Percentiles rank a stretch among this genome's conserved stretches.
Evolutionary conservation across 2,888 invertebrate genomes (phyloP).

Genomic region (Orchesellides sinensis): DNA sequence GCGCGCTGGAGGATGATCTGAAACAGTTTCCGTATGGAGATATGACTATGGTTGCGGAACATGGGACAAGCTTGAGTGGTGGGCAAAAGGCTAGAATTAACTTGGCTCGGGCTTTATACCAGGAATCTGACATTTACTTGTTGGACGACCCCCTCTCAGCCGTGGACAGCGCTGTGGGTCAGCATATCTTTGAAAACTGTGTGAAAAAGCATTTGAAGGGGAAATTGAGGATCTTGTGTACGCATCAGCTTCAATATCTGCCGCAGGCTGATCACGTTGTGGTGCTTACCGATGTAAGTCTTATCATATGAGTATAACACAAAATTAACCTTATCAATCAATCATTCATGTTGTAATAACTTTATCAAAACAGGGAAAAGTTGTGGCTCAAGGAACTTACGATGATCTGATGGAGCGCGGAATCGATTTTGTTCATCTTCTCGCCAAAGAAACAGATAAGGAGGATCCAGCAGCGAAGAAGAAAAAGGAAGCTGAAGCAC

Average conservation of each 20-base stretch:
- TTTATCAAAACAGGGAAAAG: slow-evolving; percentile 78
- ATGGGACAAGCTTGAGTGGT: slow-evolving; percentile 79
- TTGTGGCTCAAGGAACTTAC: slow-evolving; percentile 82
- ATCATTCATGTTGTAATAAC: slow-evolving; percentile 69
- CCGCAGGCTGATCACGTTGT: slow-evolving; percentile 72
- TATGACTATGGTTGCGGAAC: slow-evolving; percentile 79
- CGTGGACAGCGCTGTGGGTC: slow-evolving; percentile 90
- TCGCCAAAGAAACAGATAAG: slow-evolving; percentile 72
- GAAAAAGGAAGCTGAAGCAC: slow-evolving; percentile 73
- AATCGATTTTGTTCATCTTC: slow-evolving; percentile 76
- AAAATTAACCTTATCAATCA: not conserved
- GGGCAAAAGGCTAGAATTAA: slow-evolving; percentile 79
- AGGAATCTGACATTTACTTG: slow-evolving; percentile 88
- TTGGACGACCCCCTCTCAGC: slow-evolving; percentile 86
- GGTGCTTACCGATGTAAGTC: slow-evolving; percentile 66
- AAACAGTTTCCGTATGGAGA: slow-evolving; percentile 78
- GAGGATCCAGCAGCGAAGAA: slow-evolving; percentile 29
- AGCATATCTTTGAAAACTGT: slow-evolving; percentile 91
- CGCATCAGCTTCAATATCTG: slow-evolving; percentile 79
- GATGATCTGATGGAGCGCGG: slow-evolving; percentile 78
- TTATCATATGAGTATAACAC: not conserved
- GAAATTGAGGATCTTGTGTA: slow-evolving; percentile 86
- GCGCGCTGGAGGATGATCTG: slow-evolving; percentile 78
- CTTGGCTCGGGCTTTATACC: slow-evolving; percentile 83
- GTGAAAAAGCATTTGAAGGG: slow-evolving; percentile 82